Evolutionary conservation across 2,888 invertebrate genomes (phyloP).

Genomic region (Drosophila kambysellisi): DNA sequence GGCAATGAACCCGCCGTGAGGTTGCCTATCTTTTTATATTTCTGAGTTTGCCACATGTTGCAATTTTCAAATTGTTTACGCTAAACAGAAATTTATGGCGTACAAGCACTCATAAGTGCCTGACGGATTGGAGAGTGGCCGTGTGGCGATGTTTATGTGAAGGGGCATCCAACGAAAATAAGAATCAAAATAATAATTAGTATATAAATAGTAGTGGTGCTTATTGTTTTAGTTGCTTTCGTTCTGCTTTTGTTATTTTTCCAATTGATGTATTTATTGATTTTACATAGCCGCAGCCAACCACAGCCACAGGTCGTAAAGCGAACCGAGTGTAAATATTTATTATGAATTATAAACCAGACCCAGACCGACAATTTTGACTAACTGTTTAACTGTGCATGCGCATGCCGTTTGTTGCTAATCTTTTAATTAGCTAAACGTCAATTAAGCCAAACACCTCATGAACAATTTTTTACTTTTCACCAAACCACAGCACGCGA

Average conservation of each 20-base stretch:
- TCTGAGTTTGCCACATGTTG: slow-evolving; percentile 67
- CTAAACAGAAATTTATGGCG: slow-evolving; percentile 69
- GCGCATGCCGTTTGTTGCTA: slow-evolving; percentile 53
- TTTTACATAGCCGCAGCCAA: slow-evolving; percentile 44
- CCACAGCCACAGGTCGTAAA: slow-evolving; percentile 57
- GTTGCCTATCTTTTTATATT: slow-evolving; percentile 25
- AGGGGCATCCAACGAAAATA: slow-evolving; percentile 28
- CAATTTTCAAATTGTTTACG: slow-evolving; percentile 76
- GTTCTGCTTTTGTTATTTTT: slow-evolving; percentile 33
- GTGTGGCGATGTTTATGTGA: slow-evolving; percentile 59
- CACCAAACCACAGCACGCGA: slow-evolving; percentile 85
- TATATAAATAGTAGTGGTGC: slow-evolving; percentile 34
- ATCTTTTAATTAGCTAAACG: slow-evolving; percentile 41
- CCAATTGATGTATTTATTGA: slow-evolving; percentile 69
- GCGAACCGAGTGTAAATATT: slow-evolving; percentile 58
- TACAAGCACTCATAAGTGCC: slow-evolving; percentile 65
- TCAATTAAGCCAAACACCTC: slow-evolving; percentile 20
- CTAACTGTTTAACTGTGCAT: slow-evolving; percentile 49
- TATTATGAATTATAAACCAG: slow-evolving; percentile 6
- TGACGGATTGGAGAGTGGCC: slow-evolving; percentile 67
- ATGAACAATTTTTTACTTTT: slow-evolving; percentile 22
- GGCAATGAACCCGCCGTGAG: neutral
- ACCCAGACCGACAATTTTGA: slow-evolving; percentile 7
- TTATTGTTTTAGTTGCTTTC: slow-evolving; percentile 32
- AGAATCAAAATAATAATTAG: slow-evolving; percentile 13